Evolutionary conservation across 2,113 vertebrate genomes (phyloP).

Genomic region (Crotalus viridis): DNA sequence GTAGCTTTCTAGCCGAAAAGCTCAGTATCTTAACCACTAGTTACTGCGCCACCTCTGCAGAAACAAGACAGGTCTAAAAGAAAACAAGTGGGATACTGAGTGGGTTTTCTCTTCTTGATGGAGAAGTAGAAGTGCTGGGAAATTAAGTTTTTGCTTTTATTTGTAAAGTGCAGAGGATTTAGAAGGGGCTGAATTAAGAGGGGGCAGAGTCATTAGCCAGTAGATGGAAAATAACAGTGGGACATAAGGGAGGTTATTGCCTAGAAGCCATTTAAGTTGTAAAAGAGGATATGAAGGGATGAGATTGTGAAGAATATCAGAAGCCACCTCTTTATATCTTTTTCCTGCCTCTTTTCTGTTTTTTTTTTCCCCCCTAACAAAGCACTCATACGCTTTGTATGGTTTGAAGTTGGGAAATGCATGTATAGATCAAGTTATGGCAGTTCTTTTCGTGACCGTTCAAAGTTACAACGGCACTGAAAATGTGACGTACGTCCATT

Average conservation of each 20-base stretch:
- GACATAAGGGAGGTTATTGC: neutral
- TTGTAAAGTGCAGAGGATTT: too few relatives aligned
- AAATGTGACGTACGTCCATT: too few relatives aligned
- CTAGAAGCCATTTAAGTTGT: neutral
- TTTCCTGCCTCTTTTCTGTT: too few relatives aligned
- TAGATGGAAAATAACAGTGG: neutral
- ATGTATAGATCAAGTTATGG: constrained; percentile 34
- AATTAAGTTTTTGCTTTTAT: too few relatives aligned
- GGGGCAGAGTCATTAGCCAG: neutral
- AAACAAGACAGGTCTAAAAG: neutral
- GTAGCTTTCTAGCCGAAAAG: too few relatives aligned
- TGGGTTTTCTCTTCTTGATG: neutral
- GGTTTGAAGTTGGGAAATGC: constrained; percentile 64
- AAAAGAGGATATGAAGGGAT: neutral
- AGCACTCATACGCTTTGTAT: too few relatives aligned
- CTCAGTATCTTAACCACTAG: too few relatives aligned
- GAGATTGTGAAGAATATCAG: neutral
- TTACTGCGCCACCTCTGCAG: too few relatives aligned
- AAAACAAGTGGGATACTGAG: neutral
- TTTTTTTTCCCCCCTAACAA: too few relatives aligned
- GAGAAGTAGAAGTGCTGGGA: neutral
- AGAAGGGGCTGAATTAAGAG: neutral
- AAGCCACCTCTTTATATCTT: too few relatives aligned
- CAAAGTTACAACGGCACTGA: too few relatives aligned
- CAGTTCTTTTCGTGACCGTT: too few relatives aligned